Evolutionary conservation across 1,140 invertebrate species (phyloP), one percentile per base, ranked within the genome.

Genomic region (Zaprionus vittiger): DNA sequence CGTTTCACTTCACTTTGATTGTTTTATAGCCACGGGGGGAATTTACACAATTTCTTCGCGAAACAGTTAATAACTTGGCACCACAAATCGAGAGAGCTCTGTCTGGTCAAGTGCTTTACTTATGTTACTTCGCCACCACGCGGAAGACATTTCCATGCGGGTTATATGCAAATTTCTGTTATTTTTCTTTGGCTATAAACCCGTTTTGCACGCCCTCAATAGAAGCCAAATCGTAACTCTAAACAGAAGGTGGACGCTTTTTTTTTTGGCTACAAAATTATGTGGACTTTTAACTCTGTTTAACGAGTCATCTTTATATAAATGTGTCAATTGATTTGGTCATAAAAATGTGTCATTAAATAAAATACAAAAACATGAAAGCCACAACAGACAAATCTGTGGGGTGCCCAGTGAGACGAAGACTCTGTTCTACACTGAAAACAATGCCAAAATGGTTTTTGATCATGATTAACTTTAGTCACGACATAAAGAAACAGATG

Each of bases 51-150:
- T 81, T 62, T 71, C 61, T 34, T 34, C 31, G 49, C 31, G 54
- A 70, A 73, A 87, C 71, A 73, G 76, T 83, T 86, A 83, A 83
- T 84, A 86, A 83, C 70, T 77, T 83, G 77, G 68, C 86, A 76
- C 68, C 60, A 71, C 59, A 59, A 63, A 56, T 66, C 47, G 24
- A 3, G 6, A 12, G 17, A 54, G 20, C 52, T 34, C 31, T 34
- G 31, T 34, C 9, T 56, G 66, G 69, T 81, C 84, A 87, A 87
- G 83, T 89, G 83, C 64, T 77, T 73, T 67, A 56, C 9, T 73
- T 55, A 26, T 26, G 24, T 26, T 26, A 55, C 47, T 22, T 20
- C 47, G 4, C 47, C 47, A 60, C 34, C 61, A 71, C 34, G 44
- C 74, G 74, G 74, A 77, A 77, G 74, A 52, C 69, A 55, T 31